Base-by-base conservation (phyloP, 1,140 invertebrate species). In the Zaprionus capensis region DNA sequence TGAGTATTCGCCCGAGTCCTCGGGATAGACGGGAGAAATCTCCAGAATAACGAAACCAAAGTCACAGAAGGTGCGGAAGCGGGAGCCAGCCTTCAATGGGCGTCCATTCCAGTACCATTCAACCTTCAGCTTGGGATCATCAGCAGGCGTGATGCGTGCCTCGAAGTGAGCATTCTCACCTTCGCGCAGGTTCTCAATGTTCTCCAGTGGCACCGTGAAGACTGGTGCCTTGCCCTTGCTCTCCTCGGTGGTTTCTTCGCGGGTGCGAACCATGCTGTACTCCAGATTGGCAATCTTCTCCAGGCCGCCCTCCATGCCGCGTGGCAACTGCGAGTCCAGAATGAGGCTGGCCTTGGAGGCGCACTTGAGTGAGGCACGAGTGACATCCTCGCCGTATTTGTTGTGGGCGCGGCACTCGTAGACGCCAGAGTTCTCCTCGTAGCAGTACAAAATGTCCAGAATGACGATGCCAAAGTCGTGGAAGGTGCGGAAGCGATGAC, bases 391-490 rank as follows among this genome's bases (percentile, higher is more conserved):
- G n/a, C 98, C 98, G 69, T 97, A 95, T 92, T 98, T 97, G 88
- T 99, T 99, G 14, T 96, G 96, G 20, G 98, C 98, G 76, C 97
- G 94, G 91, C 97, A 98, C 94, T 98, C 97, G 87, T 98, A 98
- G 20, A 96, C 95, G 34, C 98, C 98, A 56, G 97, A 98, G 93
- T 99, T 99, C 94, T 99, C 98, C 93, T 98, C 97, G 91, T 99
- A 99, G 81, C 98, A 99, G 92, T 99, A 99, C 1, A 99, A 93
- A 71, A 99, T 98, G 86, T 99, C 98, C 69, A 99, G 94, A 81
- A 99, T 98, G 34, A 99, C 98, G 91, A 99, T 98, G 71, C 97
- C 98, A 93, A 99, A 99, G 92, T 99, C 98, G 92, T 99, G 98
- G 96, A 98, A 98, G 55, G 98, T 99, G 80, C 98, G 95, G 92